A percentile compares a stretch with the other conserved stretches of the same genome.
Conservation (phyloP, 1,140 invertebrate species). For the Sitophilus oryzae region DNA sequence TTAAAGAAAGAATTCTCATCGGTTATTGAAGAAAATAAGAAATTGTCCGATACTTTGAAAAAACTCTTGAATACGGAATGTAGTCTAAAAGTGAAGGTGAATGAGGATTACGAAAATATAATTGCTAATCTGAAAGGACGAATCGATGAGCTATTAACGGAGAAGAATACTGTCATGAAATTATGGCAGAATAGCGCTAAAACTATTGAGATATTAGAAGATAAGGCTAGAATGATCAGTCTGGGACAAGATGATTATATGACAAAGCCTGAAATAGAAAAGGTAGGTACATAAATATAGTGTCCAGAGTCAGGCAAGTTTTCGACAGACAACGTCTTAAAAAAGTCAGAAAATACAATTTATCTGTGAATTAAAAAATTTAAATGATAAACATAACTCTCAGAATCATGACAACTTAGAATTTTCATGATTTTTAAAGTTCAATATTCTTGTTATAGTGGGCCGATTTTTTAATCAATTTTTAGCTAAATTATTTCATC, state of each 20-base stretch:
- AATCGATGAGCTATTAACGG: constrained; percentile 28
- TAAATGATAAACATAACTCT: too few species aligned
- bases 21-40: constrained; percentile 35
- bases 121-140: constrained; percentile 38
- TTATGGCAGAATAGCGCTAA: constrained; percentile 37
- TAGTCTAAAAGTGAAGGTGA: constrained; percentile 1
- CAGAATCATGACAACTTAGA: too few species aligned
- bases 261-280: constrained; percentile 26
- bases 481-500: too few species aligned
- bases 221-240: constrained; percentile 35
- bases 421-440: too few species aligned
- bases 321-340: too few species aligned
- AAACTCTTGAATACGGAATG: constrained; percentile 20
- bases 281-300: too few species aligned
- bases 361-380: too few species aligned
- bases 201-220: constrained; percentile 37
- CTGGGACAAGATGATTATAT: constrained; percentile 29
- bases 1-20: constrained; percentile 29
- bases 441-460: too few species aligned
- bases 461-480: too few species aligned
- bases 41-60: constrained; percentile 26
- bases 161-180: constrained; percentile 37
- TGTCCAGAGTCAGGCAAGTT: too few species aligned
- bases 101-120: constrained; percentile 26
- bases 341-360: too few species aligned